These are phyloP conservation scores for Burhinus oedicnemus DNA, from an alignment of 2,113 vertebrate species.

Conservation along the genomic window DNA sequence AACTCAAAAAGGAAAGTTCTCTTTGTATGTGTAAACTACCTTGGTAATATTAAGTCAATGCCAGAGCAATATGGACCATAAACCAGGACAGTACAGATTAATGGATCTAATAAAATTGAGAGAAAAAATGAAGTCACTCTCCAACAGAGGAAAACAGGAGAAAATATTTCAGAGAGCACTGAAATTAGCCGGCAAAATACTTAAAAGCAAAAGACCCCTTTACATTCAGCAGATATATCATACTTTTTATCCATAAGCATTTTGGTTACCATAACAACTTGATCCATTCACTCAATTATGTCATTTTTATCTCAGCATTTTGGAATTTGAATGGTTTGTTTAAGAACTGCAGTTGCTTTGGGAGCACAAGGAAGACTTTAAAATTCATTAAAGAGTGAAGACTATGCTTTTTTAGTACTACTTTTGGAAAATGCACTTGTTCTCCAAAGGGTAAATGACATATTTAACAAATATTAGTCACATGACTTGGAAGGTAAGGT, in stretches of 20 bases:
- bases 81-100: conserved; percentile 23
- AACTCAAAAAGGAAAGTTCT: background rate
- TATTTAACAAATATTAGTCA: conserved; percentile 8
- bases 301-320: conserved; percentile 74
- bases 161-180: conserved; percentile 21
- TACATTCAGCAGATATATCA: conserved; percentile 24
- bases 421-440: background rate
- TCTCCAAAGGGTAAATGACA: background rate
- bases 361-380: conserved; percentile 45
- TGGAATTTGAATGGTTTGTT: conserved; percentile 73
- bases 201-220: background rate
- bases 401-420: background rate
- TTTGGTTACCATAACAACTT: conserved; percentile 72
- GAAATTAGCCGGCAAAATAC: conserved; percentile 60
- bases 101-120: conserved; percentile 1
- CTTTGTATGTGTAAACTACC: background rate
- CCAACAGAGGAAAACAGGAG: conserved; percentile 14
- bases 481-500: background rate
- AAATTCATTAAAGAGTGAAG: conserved; percentile 12
- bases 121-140: conserved; percentile 28
- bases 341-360: conserved; percentile 61
- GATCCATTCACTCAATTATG: conserved; percentile 67
- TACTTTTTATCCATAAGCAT: conserved; percentile 71
- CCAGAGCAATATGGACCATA: background rate
- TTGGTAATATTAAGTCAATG: background rate